Evolutionary conservation across 2,888 invertebrate species (phyloP).

Genomic region (Allacma fusca): DNA sequence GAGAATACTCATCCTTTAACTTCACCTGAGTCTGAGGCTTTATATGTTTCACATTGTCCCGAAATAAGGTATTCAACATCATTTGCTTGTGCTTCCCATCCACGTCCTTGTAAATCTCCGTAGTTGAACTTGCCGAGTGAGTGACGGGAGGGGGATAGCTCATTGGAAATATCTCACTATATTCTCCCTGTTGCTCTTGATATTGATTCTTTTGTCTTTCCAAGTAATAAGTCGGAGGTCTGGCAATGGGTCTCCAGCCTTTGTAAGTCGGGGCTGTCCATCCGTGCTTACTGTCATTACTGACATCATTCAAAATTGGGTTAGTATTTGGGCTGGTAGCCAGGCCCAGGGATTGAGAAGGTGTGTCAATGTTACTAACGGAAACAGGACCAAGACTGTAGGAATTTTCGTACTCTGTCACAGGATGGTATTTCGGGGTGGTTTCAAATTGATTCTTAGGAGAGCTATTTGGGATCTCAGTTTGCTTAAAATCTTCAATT

Average conservation of each 20-base stretch:
- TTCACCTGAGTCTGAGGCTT: constrained; percentile 46
- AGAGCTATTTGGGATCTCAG: constrained; percentile 28
- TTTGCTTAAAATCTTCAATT: constrained; percentile 36
- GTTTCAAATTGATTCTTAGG: background rate
- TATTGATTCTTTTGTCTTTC: constrained; percentile 34
- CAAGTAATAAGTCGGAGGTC: constrained; percentile 50
- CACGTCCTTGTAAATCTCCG: constrained; percentile 37
- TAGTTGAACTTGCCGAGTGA: constrained; percentile 29
- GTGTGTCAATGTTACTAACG: constrained; percentile 26
- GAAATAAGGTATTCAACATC: constrained; percentile 56
- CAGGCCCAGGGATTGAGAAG: constrained; percentile 25
- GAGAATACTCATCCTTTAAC: constrained; percentile 45
- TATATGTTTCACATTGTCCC: constrained; percentile 57
- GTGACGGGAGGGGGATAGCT: constrained; percentile 27
- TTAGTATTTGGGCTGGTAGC: constrained; percentile 29
- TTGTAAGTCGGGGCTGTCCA: constrained; percentile 58
- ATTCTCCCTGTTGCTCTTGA: constrained; percentile 31
- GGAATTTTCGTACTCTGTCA: background rate
- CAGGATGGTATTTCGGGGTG: background rate
- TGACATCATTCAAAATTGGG: constrained; percentile 40
- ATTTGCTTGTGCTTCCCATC: constrained; percentile 47
- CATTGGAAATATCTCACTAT: constrained; percentile 27
- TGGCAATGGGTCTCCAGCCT: constrained; percentile 60
- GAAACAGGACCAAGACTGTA: background rate
- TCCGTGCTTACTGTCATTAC: constrained; percentile 53